Base-by-base conservation (phyloP, 1,140 invertebrate species). In the Pseudoatta argentina region DNA sequence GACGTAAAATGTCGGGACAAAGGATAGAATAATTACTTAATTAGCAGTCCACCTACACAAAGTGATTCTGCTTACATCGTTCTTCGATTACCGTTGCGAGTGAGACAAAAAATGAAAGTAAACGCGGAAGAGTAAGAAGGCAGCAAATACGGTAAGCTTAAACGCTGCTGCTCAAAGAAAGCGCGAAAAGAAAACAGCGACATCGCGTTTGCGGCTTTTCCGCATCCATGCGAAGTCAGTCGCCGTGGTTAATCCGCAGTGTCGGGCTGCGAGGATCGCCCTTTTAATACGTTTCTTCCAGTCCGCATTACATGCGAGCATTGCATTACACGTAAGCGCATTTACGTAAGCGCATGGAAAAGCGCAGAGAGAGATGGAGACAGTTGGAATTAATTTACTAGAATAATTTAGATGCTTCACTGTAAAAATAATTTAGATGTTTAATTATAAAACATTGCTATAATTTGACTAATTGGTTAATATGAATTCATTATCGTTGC, bases 11-110 rank as follows among this genome's bases (percentile, higher is more conserved):
- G 64, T 34, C 16, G 44, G 16, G 0, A 8, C 34, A 57, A 21
- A 64, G 55, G 18, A 55, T 83, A 57, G 57, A 72, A 87, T 61
- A 76, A 75, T 90, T 88, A 85, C 87, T 91, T 88, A 91, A 91
- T 91, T 91, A 90, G 57, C 66, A 86, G 67, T 67, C 89, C 14
- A 64, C 59, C 63, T 63, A n/a, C n/a, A 86, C 71, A 24, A 73
- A 90, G 87, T 82, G 24, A 24, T 24, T 24, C 61, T 34, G 64
- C 10, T 48, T 71, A 34, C 53, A 34, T 44, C 30, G 21, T 57
- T 66, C 55, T 83, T 57, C 53, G 64, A 44, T 51, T 76, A 76
- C n/a, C 51, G 66, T 72, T 21, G 16, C 34, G 30, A 64, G 18
- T 24, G 21, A 78, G 64, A 66, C 21, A 16, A 21, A 75, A 61